Evolutionary conservation across 2,113 vertebrate genomes (phyloP).

Genomic region (Actenoides hombroni): DNA sequence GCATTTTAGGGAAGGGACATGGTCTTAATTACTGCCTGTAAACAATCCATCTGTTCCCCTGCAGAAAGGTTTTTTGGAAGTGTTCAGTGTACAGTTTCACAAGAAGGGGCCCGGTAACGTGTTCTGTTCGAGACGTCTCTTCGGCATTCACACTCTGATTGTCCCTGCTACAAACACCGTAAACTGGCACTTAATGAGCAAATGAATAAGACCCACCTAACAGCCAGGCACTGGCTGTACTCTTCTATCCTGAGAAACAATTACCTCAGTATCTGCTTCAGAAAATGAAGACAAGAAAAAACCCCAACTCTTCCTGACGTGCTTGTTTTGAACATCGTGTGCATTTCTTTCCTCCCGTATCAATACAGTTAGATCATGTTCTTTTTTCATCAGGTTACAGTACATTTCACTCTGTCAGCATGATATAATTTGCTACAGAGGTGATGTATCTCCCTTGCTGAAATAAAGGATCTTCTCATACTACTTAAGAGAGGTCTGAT

Average conservation of each 20-base stretch:
- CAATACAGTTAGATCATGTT: not conserved
- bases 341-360: not conserved
- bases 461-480: conserved; percentile 54
- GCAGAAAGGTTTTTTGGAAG: not conserved
- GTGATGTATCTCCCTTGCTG: conserved; percentile 14
- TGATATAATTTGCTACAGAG: conserved; percentile 15
- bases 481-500: conserved; percentile 38
- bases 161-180: not conserved
- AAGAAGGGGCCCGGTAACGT: not conserved
- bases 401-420: conserved; percentile 37
- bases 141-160: not conserved
- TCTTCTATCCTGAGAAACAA: not conserved
- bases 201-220: not conserved
- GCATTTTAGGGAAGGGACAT: not conserved
- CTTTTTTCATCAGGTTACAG: conserved; percentile 27
- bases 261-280: conserved; percentile 1
- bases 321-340: not conserved
- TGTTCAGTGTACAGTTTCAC: not conserved
- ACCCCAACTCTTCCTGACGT: not conserved
- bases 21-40: not conserved
- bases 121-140: not conserved
- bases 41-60: not conserved
- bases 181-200: not conserved
- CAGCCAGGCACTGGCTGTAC: not conserved
- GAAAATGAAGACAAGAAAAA: not conserved